phyloP scores from a whole-genome alignment of 2,797 vertebrate species.

The Semaprochilodus insignis region DNA sequence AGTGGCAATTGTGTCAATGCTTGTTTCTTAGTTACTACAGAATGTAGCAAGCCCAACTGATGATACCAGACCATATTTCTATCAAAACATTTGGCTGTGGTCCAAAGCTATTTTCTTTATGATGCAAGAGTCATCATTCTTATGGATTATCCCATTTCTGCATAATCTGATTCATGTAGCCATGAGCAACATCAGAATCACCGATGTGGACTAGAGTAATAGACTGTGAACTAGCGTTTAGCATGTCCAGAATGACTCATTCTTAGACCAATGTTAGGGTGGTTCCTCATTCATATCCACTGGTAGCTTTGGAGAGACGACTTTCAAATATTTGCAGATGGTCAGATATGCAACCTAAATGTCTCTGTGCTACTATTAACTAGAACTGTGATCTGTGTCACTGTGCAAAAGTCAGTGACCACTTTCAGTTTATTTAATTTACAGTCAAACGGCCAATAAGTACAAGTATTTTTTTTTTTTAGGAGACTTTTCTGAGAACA shows the following conservation, averaged over 20 bases:
- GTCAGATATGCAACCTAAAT: not conserved
- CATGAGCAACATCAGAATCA: not conserved
- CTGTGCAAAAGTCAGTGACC: too few species aligned
- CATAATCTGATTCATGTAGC: not conserved
- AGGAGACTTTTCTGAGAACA: too few species aligned
- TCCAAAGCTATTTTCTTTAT: not conserved
- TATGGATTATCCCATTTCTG: not conserved
- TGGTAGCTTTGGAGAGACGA: not conserved
- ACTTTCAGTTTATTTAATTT: too few species aligned
- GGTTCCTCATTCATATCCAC: slow-evolving; percentile 1
- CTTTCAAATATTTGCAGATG: not conserved
- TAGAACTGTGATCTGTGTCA: not conserved
- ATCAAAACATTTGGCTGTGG: not conserved
- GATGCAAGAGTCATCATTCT: not conserved
- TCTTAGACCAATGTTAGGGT: not conserved
- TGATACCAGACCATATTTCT: too few species aligned
- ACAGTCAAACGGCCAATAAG: too few species aligned
- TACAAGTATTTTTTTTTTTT: too few species aligned
- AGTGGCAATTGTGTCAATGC: not conserved
- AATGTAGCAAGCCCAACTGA: too few species aligned
- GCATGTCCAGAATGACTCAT: slow-evolving; percentile 1
- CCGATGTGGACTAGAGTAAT: not conserved
- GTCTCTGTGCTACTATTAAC: not conserved
- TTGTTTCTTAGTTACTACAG: too few species aligned
- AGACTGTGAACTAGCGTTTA: not conserved